A percentile compares a stretch with the other conserved stretches of the same genome.
phyloP scores from a whole-genome alignment of 2,113 vertebrate genomes.

The Eleginops maclovinus region DNA sequence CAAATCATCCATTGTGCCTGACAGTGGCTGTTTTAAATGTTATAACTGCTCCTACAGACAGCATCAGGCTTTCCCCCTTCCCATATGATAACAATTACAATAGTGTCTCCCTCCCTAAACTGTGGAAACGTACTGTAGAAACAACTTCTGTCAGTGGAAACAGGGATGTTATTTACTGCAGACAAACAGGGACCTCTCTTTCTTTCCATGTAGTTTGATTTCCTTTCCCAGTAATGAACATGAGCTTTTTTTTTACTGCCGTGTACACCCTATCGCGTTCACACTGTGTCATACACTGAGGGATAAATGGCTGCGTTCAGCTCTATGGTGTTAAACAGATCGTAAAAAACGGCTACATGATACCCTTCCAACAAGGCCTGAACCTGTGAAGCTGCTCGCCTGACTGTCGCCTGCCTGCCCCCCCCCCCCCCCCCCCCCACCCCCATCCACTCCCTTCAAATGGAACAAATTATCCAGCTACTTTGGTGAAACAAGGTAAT shows the following conservation, averaged over 20 bases:
- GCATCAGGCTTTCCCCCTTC: slow-evolving; percentile 51
- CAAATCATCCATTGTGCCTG: slow-evolving; percentile 30
- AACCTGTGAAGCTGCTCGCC: slow-evolving; percentile 70
- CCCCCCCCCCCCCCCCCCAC: slow-evolving; percentile 8
- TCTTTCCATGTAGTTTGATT: slow-evolving; percentile 73
- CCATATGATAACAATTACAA: slow-evolving; percentile 54
- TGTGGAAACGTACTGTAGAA: slow-evolving; percentile 65
- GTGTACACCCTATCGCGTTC: slow-evolving; percentile 62
- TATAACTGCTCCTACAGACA: slow-evolving; percentile 40
- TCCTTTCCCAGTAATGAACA: slow-evolving; percentile 69
- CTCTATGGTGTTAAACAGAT: slow-evolving; percentile 79
- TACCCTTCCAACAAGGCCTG: slow-evolving; percentile 71
- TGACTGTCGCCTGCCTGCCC: slow-evolving; percentile 68
- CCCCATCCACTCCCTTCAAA: slow-evolving; percentile 39
- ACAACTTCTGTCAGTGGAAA: slow-evolving; percentile 48
- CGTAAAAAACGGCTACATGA: slow-evolving; percentile 78
- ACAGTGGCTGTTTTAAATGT: slow-evolving; percentile 39
- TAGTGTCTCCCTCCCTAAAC: slow-evolving; percentile 43
- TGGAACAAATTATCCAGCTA: slow-evolving; percentile 76
- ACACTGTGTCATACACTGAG: slow-evolving; percentile 56
- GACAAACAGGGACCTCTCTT: slow-evolving; percentile 61
- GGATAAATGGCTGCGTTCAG: slow-evolving; percentile 74
- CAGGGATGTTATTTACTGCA: slow-evolving; percentile 66
- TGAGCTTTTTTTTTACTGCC: slow-evolving; percentile 52
- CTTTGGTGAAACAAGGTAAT: slow-evolving; percentile 70